Evolutionary conservation across 2,888 invertebrate genomes (phyloP).

Genomic region (Lapara coniferarum): DNA sequence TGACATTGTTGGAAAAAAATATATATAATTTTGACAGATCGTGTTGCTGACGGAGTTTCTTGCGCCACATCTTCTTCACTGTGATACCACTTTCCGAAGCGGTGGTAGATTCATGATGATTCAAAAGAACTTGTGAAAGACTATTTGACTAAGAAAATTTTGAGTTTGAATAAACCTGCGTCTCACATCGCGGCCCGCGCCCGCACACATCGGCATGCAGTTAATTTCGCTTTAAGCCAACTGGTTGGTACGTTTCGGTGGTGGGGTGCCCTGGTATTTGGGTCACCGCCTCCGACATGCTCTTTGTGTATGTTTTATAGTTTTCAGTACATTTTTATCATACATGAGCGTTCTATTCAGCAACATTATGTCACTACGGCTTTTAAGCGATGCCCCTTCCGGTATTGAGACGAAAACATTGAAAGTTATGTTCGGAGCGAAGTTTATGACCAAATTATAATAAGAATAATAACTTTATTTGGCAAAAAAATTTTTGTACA

Average conservation of each 20-base stretch:
- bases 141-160: too few species aligned
- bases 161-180: too few species aligned
- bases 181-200: not conserved
- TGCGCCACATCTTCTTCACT: too few species aligned
- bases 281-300: constrained; percentile 29
- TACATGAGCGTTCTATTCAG: not conserved
- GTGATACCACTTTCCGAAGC: too few species aligned
- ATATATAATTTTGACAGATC: too few species aligned
- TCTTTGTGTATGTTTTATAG: constrained; percentile 30
- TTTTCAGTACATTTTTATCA: constrained; percentile 26
- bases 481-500: too few species aligned
- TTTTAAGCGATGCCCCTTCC: not conserved
- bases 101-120: too few species aligned
- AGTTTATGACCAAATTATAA: not conserved
- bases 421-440: not conserved
- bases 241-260: constrained; percentile 33
- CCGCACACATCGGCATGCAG: constrained; percentile 31
- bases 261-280: constrained; percentile 34
- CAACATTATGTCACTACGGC: not conserved
- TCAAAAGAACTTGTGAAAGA: too few species aligned
- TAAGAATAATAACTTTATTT: too few species aligned
- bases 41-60: too few species aligned
- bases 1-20: too few species aligned
- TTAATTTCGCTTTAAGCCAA: constrained; percentile 32
- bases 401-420: not conserved